Conservation (phyloP, 2,797 vertebrate species). For the Gallirallus australis region DNA sequence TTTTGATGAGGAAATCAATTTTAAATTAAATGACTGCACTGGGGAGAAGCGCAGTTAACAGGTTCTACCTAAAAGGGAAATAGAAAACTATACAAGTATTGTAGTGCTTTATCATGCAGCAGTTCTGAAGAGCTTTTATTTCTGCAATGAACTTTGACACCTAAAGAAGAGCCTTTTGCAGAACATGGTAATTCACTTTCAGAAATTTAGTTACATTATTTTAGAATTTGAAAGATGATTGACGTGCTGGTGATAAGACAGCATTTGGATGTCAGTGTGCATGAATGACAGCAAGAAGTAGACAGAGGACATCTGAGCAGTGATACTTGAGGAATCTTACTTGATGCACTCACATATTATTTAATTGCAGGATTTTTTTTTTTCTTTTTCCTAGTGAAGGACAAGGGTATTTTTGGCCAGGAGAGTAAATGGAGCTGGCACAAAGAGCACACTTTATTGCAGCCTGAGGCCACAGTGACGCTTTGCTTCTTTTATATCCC, state of each 20-base stretch:
- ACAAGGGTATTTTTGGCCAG: not conserved
- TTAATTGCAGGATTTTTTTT: not conserved
- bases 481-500: not conserved
- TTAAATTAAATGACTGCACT: constrained; percentile 52
- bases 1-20: constrained; percentile 63
- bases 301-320: not conserved
- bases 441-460: not conserved
- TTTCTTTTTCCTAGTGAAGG: not conserved
- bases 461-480: not conserved
- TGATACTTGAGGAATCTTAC: not conserved
- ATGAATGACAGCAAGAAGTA: not conserved
- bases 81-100: not conserved
- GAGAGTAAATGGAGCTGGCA: not conserved
- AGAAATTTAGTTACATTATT: constrained; percentile 1
- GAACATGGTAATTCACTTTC: not conserved
- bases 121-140: constrained; percentile 13
- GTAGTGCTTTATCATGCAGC: not conserved
- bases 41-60: not conserved
- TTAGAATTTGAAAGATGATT: not conserved
- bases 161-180: not conserved
- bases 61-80: constrained; percentile 33
- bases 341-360: not conserved
- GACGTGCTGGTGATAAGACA: not conserved
- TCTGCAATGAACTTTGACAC: not conserved
- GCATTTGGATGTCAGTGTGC: not conserved